Base-by-base conservation (phyloP, 2,113 vertebrate genomes). In the Callopanchax toddi region DNA sequence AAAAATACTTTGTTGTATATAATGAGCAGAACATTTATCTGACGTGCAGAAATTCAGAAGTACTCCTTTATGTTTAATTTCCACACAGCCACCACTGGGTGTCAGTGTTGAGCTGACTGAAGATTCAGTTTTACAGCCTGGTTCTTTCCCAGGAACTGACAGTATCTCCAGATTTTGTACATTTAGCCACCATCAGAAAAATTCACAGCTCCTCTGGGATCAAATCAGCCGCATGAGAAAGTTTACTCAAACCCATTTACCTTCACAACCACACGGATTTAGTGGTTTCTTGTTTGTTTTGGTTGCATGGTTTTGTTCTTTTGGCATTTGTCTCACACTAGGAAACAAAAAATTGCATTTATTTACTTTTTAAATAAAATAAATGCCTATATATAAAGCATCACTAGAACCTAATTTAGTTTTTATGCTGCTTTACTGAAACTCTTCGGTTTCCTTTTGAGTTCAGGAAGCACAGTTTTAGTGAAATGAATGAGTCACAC, bases 21-120 rank as follows among this genome's bases (percentile, higher is more conserved):
- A n/a, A n/a, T n/a, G n/a, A n/a, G n/a, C n/a, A n/a, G n/a, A n/a
- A n/a, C n/a, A n/a, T n/a, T n/a, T n/a, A n/a, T n/a, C n/a, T n/a
- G n/a, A n/a, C n/a, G n/a, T n/a, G n/a, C n/a, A n/a, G n/a, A n/a
- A n/a, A n/a, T n/a, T n/a, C n/a, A n/a, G n/a, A n/a, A n/a, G 29
- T 9, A 32, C 3, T 32, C 6, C 2, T 3, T 32, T 9, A 3
- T 4, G 29, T 13, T 11, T 11, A 36, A 71, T 42, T 72, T 74
- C 26, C 60, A 50, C 34, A 3, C 0, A 8, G 5, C 1, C 1
- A 0, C 82, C 90, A 62, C 56, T 60, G 82, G 89, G 57, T 80
- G 89, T 32, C 85, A 82, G 84, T 85, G 76, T 89, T 86, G 76
- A 79, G 80, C 79, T 53, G 17, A 43, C 42, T 59, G 12, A 16